phyloP scores from a whole-genome alignment of 2,797 vertebrate genomes.

The Taenioides sp. region DNA sequence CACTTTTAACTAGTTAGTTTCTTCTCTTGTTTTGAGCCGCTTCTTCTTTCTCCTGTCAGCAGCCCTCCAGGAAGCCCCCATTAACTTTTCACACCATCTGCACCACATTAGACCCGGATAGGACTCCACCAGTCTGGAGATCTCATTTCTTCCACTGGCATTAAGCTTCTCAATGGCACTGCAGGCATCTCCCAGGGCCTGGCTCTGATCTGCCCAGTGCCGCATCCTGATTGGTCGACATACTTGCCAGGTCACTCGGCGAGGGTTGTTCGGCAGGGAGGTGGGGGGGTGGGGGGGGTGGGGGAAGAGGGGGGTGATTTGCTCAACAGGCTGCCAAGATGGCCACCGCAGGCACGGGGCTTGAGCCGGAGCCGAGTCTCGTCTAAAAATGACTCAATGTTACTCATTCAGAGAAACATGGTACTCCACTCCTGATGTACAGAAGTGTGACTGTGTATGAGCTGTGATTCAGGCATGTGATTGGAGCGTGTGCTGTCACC shows the following conservation, averaged over 20 bases:
- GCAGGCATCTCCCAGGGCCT: slow-evolving; percentile 29
- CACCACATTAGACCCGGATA: slow-evolving; percentile 19
- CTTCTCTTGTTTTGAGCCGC: slow-evolving; percentile 21
- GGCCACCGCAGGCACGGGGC: slow-evolving; percentile 27
- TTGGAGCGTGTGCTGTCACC: background rate
- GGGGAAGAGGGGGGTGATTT: slow-evolving; percentile 28
- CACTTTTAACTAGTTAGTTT: background rate
- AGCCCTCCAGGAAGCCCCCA: slow-evolving; percentile 13
- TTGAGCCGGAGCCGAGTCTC: slow-evolving; percentile 3
- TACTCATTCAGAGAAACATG: slow-evolving; percentile 13
- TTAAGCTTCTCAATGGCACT: slow-evolving; percentile 29
- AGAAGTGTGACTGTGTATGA: background rate
- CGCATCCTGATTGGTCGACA: slow-evolving; percentile 38
- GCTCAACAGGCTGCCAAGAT: slow-evolving; percentile 61
- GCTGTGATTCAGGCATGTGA: background rate
- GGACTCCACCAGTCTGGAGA: slow-evolving; percentile 19
- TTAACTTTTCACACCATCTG: slow-evolving; percentile 47
- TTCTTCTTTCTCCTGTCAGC: background rate
- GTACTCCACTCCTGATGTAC: background rate
- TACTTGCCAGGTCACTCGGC: slow-evolving; percentile 56
- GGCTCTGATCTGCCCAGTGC: slow-evolving; percentile 29
- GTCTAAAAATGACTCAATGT: slow-evolving; percentile 31
- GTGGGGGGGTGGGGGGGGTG: slow-evolving; percentile 47
- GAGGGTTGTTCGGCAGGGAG: slow-evolving; percentile 46
- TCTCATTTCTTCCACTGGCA: slow-evolving; percentile 4